phyloP scores from a whole-genome alignment of 2,888 invertebrate species.

The Hipparchia sbordonii region DNA sequence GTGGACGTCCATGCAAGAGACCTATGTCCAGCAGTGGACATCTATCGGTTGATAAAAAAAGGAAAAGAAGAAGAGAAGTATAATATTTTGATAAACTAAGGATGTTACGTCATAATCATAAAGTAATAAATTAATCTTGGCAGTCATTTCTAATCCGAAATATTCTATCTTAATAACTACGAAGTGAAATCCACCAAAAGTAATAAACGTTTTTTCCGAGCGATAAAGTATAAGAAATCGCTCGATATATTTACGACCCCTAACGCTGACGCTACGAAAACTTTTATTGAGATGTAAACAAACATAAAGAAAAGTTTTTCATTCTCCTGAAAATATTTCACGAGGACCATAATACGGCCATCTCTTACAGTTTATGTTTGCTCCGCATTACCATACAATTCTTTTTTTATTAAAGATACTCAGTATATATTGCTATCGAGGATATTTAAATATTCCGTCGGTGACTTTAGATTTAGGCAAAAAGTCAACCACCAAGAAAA shows the following conservation, averaged over 20 bases:
- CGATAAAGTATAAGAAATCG: constrained; percentile 23
- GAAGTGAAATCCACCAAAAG: constrained; percentile 9
- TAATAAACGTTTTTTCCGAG: constrained; percentile 22
- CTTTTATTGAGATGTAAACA: constrained; percentile 25
- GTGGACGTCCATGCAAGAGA: too few relatives aligned
- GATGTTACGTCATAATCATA: neutral
- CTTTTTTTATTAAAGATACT: constrained; percentile 24
- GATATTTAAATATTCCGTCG: neutral
- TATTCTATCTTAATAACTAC: neutral
- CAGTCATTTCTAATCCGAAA: neutral
- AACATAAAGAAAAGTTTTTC: constrained; percentile 25
- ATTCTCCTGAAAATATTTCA: constrained; percentile 22
- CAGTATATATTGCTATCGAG: constrained; percentile 4
- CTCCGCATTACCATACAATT: constrained; percentile 24
- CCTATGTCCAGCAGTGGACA: too few relatives aligned
- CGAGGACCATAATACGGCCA: constrained; percentile 18
- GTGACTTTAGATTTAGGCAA: neutral
- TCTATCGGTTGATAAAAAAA: too few relatives aligned
- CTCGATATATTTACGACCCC: constrained; percentile 22
- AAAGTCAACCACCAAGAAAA: neutral
- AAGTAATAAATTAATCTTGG: neutral
- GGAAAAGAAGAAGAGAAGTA: too few relatives aligned
- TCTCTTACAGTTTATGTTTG: constrained; percentile 22
- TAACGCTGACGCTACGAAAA: constrained; percentile 14
- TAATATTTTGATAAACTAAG: too few relatives aligned